phyloP scores from a whole-genome alignment of 2,888 invertebrate species.

The Chirona hameri region DNA sequence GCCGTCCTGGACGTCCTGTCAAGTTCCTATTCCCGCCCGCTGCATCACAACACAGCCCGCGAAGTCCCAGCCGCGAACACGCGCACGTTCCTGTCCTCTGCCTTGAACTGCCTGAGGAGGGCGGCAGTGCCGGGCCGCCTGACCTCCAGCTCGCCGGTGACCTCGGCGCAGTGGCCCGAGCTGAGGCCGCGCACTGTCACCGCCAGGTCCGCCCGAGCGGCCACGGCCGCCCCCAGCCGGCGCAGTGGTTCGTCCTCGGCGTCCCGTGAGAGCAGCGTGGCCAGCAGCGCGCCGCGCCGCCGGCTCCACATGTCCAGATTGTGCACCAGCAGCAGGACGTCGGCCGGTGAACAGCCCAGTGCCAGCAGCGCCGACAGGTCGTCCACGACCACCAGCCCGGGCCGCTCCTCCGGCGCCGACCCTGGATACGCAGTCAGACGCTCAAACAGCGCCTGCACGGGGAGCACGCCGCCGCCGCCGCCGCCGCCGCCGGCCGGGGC shows the following conservation, averaged over 20 bases:
- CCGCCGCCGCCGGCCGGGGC: no score
- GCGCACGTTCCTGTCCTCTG: conserved; percentile 5
- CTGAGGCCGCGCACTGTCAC: not conserved
- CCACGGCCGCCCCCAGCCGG: not conserved
- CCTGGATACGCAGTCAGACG: not conserved
- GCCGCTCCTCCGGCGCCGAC: not conserved
- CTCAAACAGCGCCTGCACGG: not conserved
- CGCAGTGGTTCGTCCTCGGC: not conserved
- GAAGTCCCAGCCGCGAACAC: not conserved
- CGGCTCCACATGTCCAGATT: not conserved
- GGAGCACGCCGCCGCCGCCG: not conserved
- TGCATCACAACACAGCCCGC: not conserved
- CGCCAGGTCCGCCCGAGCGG: not conserved
- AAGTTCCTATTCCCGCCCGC: no score
- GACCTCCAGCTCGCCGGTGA: conserved; percentile 6
- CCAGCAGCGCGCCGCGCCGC: not conserved
- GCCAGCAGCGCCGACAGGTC: not conserved
- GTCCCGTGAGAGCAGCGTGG: not conserved
- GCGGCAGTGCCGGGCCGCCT: not conserved
- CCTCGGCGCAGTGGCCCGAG: not conserved
- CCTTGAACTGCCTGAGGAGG: not conserved
- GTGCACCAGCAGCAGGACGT: conserved; percentile 10
- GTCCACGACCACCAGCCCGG: not conserved
- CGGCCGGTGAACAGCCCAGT: not conserved
- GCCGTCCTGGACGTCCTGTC: no score